Evolutionary conservation across 2,113 vertebrate species (phyloP), one percentile per base, ranked within the genome.

Genomic region (Trochalopteron elliotii): DNA sequence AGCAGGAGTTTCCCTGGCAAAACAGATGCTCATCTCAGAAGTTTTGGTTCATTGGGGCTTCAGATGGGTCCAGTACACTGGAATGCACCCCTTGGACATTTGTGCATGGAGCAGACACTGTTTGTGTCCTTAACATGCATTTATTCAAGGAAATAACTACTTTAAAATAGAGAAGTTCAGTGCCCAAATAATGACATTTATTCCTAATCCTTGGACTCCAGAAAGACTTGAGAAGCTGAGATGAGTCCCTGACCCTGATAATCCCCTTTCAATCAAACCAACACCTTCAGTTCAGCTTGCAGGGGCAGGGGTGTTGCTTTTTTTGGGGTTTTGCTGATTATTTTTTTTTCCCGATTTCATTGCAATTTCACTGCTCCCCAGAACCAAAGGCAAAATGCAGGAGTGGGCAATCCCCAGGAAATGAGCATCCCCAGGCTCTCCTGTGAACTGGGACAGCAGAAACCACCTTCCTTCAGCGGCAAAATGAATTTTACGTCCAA

Each of bases 301-400:
- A 42, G 20, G 40, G 8, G 4, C 0, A 2, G 23, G 8, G 5
- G 1, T 3, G n/a, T n/a, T n/a, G n/a, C n/a, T n/a, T n/a, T n/a
- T 10, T 67, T 65, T 10, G 35, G 44, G 30, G 8, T 33, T 53
- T 61, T 56, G 12, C 11, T 12, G 45, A 7, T 13, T 49, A n/a
- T 42, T 65, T 52, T 45, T 45, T 65, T n/a, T 65, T 23, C 12
- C 30, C 53, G 27, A 60, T 74, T 82, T 70, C 16, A 12, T 52
- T 67, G 23, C 15, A 35, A 42, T 78, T 47, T 76, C 28, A 20
- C 50, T 31, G 35, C 25, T 69, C 42, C 18, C 45, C 35, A 52
- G 33, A 90, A 86, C 37, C 59, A 80, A 83, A 93, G 64, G 79
- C 42, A 30, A 53, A 57, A 50, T 1, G 8, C 10, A 27, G 23